Evolutionary conservation across 2,888 invertebrate species (phyloP).

Genomic region (Nesidiocoris tenuis): DNA sequence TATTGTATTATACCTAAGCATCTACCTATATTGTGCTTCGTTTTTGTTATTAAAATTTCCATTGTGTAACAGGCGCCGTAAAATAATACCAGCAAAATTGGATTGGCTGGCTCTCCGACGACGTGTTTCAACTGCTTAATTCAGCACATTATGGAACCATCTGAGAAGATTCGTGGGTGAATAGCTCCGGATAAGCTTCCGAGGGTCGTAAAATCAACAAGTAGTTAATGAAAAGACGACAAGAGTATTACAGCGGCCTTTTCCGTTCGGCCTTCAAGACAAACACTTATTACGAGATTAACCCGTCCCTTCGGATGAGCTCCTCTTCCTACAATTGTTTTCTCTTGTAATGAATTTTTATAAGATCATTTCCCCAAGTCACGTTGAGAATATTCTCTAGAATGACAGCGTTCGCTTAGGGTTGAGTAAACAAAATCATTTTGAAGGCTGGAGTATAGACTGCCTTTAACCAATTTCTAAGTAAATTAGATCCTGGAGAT

Average conservation of each 20-base stretch:
- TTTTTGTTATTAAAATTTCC: no score
- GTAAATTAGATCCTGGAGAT: no score
- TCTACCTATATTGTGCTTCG: no score
- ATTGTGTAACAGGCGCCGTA: no score
- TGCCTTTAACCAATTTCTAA: no score
- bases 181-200: not conserved
- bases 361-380: not conserved
- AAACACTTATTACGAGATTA: not conserved
- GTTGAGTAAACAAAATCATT: no score
- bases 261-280: not conserved
- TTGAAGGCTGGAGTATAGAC: no score
- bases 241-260: not conserved
- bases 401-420: no score
- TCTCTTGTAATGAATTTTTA: not conserved
- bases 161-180: not conserved
- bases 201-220: not conserved
- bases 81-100: no score
- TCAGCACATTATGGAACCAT: not conserved
- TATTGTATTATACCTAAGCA: no score
- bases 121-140: not conserved
- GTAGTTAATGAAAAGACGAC: not conserved
- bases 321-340: not conserved
- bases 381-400: no score
- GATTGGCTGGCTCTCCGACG: not conserved
- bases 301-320: not conserved